Percentiles rank a stretch among this genome's conserved stretches.
These are phyloP conservation scores for Tetramorium parvispinum DNA, from an alignment of 1,140 invertebrate species.

Conservation along the genomic window DNA sequence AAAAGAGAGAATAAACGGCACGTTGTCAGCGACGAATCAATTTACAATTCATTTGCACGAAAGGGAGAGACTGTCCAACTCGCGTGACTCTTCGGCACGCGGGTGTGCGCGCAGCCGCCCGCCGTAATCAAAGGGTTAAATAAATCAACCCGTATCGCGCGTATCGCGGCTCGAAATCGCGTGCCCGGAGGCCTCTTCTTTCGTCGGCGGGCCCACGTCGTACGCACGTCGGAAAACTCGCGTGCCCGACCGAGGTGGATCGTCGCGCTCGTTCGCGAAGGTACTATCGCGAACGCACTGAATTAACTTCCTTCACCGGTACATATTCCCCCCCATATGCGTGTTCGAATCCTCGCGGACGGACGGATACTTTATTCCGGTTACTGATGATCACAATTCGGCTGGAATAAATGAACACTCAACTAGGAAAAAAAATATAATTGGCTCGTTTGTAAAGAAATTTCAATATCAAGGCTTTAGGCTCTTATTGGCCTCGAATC, in stretches of 20 bases:
- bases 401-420: neutral
- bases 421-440: neutral
- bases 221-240: slow-evolving; percentile 21
- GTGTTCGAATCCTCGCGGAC: slow-evolving; percentile 49
- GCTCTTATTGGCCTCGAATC: neutral
- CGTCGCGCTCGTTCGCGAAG: slow-evolving; percentile 56
- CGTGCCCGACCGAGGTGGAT: slow-evolving; percentile 34
- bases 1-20: neutral
- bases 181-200: neutral
- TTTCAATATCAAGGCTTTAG: neutral
- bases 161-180: slow-evolving; percentile 1
- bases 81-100: neutral
- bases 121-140: slow-evolving; percentile 27
- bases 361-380: neutral
- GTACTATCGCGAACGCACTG: slow-evolving; percentile 67
- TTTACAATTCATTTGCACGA: slow-evolving; percentile 41
- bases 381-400: neutral
- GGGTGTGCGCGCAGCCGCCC: neutral
- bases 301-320: slow-evolving; percentile 51
- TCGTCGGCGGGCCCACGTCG: neutral
- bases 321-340: slow-evolving; percentile 61
- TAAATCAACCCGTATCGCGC: neutral
- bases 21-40: neutral
- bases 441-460: neutral
- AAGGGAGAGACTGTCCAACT: neutral